Evolutionary conservation across 2,113 vertebrate species (phyloP).

Genomic region (Ornithorhynchus anatinus): DNA sequence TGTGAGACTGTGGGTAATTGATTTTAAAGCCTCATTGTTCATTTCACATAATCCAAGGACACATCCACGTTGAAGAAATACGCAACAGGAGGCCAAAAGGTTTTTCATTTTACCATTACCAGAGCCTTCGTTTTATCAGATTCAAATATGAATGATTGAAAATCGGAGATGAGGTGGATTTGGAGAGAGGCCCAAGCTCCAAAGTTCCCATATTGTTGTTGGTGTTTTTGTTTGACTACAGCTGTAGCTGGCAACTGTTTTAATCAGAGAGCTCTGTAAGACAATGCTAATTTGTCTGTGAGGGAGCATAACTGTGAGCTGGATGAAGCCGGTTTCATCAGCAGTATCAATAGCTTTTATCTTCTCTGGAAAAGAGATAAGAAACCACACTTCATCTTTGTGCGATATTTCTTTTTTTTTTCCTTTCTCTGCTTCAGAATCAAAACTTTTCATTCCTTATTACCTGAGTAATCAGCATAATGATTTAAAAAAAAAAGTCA

Average conservation of each 20-base stretch:
- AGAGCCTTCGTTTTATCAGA: not conserved
- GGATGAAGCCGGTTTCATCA: not conserved
- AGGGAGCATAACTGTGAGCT: not conserved
- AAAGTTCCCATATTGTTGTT: not conserved
- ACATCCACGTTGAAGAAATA: not conserved
- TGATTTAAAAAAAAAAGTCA: not conserved
- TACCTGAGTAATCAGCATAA: not conserved
- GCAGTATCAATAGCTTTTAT: not conserved
- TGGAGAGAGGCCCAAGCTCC: not conserved
- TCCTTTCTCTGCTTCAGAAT: not conserved
- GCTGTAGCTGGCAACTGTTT: not conserved
- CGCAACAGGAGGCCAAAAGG: not conserved
- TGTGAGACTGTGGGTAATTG: not conserved
- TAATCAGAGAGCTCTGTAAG: not conserved
- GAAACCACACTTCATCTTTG: slow-evolving; percentile 18
- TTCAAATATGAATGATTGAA: not conserved
- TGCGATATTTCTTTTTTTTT: not conserved
- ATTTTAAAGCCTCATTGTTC: not conserved
- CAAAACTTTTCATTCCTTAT: slow-evolving; percentile 1
- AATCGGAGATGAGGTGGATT: not conserved
- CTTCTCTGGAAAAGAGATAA: not conserved
- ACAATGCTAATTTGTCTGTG: not conserved
- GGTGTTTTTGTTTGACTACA: not conserved
- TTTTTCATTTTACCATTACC: not conserved
- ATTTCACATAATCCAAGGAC: not conserved